Base-by-base conservation (phyloP, 2,113 vertebrate genomes). In the Rhynchomys soricoides region DNA sequence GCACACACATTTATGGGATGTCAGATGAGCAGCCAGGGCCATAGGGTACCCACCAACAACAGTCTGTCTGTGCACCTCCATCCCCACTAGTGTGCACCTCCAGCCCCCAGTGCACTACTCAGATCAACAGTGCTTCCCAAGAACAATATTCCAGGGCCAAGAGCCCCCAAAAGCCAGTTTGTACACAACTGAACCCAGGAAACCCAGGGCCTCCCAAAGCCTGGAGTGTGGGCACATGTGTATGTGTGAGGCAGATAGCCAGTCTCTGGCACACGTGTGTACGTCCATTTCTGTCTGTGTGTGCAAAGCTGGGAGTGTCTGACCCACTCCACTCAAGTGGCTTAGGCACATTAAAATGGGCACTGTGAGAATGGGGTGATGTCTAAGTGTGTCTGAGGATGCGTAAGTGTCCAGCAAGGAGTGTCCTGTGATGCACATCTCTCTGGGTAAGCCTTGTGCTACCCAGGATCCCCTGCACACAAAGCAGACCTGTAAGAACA, bases 31-130 rank as follows among this genome's bases (percentile, higher is more conserved):
- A 5, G 24, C 48, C 57, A 40, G 83, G 73, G 90, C 82, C 55
- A 0, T 68, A 21, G 8, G 5, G 24, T 64, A 3, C 93, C 93
- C 70, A 34, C 96, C 89, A 94, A 68, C 92, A 82, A 79, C 64
- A 45, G 59, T 90, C 94, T 86, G 48, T 50, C 95, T 21, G 74
- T 94, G 83, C 40, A 31, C 77, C 89, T 95, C 97, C 89, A 86
- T 59, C 62, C 86, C 92, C 82, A 16, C 50, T 50, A 50, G 50
- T 50, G 50, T 50, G 50, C 5, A 50, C 64, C 12, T 66, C 13
- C 21, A 17, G 62, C 89, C 43, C 94, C 31, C 62, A 86, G 43
- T 31, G 43, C 62, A 64, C 86, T 75, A 29, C 92, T 89, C 45
- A 13, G 83, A 93, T 64, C 94, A 77, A 45, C 37, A 52, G 86